Evolutionary conservation across 2,113 vertebrate genomes (phyloP).

Genomic region (Athene cunicularia): DNA sequence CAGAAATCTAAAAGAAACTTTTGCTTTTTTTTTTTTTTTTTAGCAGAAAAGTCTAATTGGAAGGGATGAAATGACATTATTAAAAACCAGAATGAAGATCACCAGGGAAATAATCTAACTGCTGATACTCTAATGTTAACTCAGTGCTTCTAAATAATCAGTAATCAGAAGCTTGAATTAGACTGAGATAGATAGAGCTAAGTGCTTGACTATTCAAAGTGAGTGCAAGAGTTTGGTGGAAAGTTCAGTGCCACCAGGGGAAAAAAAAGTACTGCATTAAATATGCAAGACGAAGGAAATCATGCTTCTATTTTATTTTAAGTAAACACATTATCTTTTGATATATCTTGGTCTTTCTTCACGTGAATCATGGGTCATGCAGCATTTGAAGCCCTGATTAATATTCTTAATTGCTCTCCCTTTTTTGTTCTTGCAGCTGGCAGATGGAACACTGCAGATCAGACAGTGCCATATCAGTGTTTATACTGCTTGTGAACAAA

Average conservation of each 20-base stretch:
- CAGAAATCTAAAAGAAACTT: neutral
- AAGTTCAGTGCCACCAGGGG: neutral
- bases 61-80: constrained; percentile 22
- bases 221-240: neutral
- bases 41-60: neutral
- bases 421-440: constrained; percentile 53
- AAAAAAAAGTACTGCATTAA: constrained; percentile 7
- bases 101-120: constrained; percentile 43
- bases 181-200: neutral
- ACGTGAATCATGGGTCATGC: constrained; percentile 43
- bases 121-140: constrained; percentile 28
- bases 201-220: constrained; percentile 14
- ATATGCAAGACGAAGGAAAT: constrained; percentile 31
- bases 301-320: constrained; percentile 52
- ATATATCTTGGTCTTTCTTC: constrained; percentile 52
- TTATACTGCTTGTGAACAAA: constrained; percentile 42
- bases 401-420: constrained; percentile 65
- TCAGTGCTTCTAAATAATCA: constrained; percentile 50
- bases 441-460: constrained; percentile 50
- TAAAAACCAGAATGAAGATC: constrained; percentile 40
- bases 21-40: neutral
- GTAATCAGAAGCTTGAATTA: constrained; percentile 47
- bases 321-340: constrained; percentile 43
- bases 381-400: constrained; percentile 61
- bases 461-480: neutral